A percentile compares a stretch with the other conserved stretches of the same genome.
These are phyloP conservation scores for Dromius quadrimaculatus DNA, from an alignment of 2,888 invertebrate genomes.

Conservation along the genomic window DNA sequence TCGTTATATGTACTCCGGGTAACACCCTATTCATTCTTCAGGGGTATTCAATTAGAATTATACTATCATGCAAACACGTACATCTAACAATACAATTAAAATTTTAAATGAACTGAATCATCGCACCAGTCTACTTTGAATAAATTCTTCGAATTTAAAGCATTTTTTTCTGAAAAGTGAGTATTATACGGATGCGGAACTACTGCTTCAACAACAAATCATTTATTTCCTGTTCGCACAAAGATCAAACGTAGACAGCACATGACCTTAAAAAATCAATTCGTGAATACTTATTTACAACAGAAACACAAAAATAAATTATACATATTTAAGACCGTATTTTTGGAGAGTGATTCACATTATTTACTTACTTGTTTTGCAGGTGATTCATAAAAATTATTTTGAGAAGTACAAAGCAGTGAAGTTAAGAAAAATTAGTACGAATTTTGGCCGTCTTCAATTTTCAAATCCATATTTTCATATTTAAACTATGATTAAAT, in stretches of 20 bases:
- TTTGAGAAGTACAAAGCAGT: background rate
- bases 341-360: slow-evolving; percentile 6
- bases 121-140: background rate
- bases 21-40: no score
- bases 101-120: background rate
- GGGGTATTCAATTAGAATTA: no score
- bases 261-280: background rate
- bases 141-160: no score
- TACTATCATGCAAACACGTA: background rate
- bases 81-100: background rate
- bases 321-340: slow-evolving; percentile 11
- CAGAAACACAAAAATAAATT: slow-evolving; percentile 7
- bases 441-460: no score
- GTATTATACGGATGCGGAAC: slow-evolving; percentile 5
- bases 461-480: background rate
- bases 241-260: slow-evolving; percentile 3
- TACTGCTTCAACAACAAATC: background rate
- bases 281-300: background rate
- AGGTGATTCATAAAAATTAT: slow-evolving; percentile 29
- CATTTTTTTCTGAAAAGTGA: no score
- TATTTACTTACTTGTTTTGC: slow-evolving; percentile 16
- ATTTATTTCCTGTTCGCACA: slow-evolving; percentile 7
- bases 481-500: background rate
- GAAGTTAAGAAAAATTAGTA: no score
- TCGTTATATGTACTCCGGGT: no score